Percentiles rank a stretch among this genome's conserved stretches.
Evolutionary conservation across 1,140 invertebrate genomes (phyloP).

Genomic region (Ruditapes philippinarum): DNA sequence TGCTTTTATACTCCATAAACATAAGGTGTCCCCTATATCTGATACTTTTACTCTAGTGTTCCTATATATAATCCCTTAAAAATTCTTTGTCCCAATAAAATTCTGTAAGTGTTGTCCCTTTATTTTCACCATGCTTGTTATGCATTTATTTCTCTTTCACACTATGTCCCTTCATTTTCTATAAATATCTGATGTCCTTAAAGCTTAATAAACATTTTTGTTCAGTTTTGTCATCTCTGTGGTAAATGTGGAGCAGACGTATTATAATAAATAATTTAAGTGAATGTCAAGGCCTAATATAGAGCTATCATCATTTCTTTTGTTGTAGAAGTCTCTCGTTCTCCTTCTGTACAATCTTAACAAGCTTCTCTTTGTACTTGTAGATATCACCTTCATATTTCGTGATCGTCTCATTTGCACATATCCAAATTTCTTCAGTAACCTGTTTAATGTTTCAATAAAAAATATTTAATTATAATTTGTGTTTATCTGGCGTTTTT

Average conservation of each 20-base stretch:
- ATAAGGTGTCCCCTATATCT: too few relatives aligned
- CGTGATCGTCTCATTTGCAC: constrained; percentile 97
- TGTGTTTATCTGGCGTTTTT: too few relatives aligned
- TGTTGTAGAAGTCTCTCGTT: constrained; percentile 72
- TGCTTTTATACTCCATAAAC: too few relatives aligned
- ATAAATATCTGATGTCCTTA: not conserved
- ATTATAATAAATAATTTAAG: not conserved
- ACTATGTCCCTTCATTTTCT: not conserved
- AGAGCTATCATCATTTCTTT: constrained; percentile 63
- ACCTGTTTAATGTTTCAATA: too few relatives aligned
- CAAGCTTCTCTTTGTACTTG: constrained; percentile 98
- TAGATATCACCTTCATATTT: constrained; percentile 99
- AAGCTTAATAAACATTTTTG: not conserved
- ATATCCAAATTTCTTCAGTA: constrained; percentile 99
- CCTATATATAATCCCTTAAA: too few relatives aligned
- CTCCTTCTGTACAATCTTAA: constrained; percentile 90
- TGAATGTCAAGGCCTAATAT: constrained; percentile 42
- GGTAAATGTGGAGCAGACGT: not conserved
- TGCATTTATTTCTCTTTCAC: not conserved
- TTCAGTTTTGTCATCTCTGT: not conserved
- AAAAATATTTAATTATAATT: too few relatives aligned
- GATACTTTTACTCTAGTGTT: too few relatives aligned
- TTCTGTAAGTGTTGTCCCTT: too few relatives aligned
- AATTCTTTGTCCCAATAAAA: too few relatives aligned
- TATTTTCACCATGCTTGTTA: not conserved